Conservation (phyloP, 1,140 invertebrate species). For the Pseudoatta argentina region DNA sequence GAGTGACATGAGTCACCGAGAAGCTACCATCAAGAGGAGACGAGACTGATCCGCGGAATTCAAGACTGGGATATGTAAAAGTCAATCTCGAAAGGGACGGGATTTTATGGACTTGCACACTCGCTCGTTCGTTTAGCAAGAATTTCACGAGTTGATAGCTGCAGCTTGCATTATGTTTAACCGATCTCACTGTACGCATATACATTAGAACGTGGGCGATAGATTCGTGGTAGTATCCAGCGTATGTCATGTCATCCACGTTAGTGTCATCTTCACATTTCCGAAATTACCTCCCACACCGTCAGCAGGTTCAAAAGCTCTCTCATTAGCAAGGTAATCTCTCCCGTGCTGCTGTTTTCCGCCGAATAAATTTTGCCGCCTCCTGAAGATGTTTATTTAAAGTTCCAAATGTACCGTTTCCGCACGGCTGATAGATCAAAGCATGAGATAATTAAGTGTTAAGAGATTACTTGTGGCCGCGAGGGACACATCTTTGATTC, state of each 20-base stretch:
- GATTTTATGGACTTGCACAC: constrained; percentile 36
- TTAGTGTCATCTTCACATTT: constrained; percentile 15
- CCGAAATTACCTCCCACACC: constrained; percentile 24
- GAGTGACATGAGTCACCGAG: constrained; percentile 24
- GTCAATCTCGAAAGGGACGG: constrained; percentile 33
- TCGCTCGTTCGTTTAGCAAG: constrained; percentile 14
- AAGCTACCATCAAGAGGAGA: constrained; percentile 1
- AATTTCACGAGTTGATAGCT: not conserved
- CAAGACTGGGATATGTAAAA: constrained; percentile 45
- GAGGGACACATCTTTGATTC: constrained; percentile 2
- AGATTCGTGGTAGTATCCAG: constrained; percentile 2
- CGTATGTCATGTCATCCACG: not conserved
- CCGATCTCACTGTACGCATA: not conserved
- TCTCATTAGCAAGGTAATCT: constrained; percentile 58
- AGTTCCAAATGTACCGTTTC: constrained; percentile 40
- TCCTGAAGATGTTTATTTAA: constrained; percentile 47
- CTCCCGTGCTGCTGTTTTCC: not conserved
- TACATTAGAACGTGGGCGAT: not conserved
- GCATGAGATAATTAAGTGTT: constrained; percentile 38
- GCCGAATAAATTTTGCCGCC: constrained; percentile 28
- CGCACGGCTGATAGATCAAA: constrained; percentile 43
- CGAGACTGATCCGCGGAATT: constrained; percentile 29
- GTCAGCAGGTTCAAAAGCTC: constrained; percentile 50
- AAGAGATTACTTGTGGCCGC: constrained; percentile 28
- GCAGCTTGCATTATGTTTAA: constrained; percentile 51